phyloP scores from a whole-genome alignment of 92 coral and sea anemone genomes.

The Palythoa grandis region DNA sequence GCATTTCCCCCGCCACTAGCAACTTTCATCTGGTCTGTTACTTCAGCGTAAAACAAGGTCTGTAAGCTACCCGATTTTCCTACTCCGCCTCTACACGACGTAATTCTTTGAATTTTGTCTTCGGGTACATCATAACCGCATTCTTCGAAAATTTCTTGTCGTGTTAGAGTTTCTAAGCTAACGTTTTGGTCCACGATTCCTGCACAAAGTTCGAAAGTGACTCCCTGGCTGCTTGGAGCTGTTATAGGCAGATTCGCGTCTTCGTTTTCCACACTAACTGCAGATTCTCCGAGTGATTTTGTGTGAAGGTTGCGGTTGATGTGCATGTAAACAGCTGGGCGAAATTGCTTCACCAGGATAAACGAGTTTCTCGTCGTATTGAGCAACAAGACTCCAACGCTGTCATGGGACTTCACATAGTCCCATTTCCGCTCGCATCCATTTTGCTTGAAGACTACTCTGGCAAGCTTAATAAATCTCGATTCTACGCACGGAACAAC shows the following conservation, averaged over 20 bases:
- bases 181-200: conserved; percentile 92
- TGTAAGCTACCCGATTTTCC: conserved; percentile 85
- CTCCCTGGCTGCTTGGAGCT: conserved; percentile 75
- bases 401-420: conserved; percentile 74
- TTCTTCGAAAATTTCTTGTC: conserved; percentile 93
- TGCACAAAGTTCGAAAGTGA: conserved; percentile 97
- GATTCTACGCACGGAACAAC: conserved; percentile 91
- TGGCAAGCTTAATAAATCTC: conserved; percentile 75
- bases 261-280: conserved; percentile 61
- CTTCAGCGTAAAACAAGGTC: conserved; percentile 88
- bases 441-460: conserved; percentile 93
- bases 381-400: conserved; percentile 75
- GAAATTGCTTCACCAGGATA: conserved; percentile 91
- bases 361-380: conserved; percentile 93
- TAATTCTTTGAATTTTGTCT: conserved; percentile 69
- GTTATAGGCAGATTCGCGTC: conserved; percentile 65
- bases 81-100: conserved; percentile 74
- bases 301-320: conserved; percentile 73
- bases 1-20: conserved; percentile 89
- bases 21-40: conserved; percentile 86
- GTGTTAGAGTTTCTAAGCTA: conserved; percentile 71
- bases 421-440: conserved; percentile 77
- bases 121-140: conserved; percentile 98
- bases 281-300: conserved; percentile 22
- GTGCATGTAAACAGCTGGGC: conserved; percentile 90